Conservation (phyloP, 2,113 vertebrate species). For the Macrotis lagotis region DNA sequence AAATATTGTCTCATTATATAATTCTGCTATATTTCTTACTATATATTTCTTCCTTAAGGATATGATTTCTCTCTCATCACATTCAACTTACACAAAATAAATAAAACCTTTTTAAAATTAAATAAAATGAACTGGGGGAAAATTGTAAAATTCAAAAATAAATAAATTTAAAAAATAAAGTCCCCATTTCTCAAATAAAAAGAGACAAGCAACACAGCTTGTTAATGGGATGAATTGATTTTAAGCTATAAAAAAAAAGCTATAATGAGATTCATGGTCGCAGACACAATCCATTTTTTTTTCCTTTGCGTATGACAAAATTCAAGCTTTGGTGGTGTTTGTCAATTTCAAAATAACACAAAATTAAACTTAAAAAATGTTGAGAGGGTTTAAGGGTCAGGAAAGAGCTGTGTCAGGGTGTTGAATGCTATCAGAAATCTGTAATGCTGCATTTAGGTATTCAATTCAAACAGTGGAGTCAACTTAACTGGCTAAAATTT, state of each 20-base stretch:
- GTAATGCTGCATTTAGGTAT: not conserved
- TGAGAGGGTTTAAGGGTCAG: not conserved
- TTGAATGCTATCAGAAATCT: not conserved
- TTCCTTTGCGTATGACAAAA: not conserved
- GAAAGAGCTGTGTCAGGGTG: not conserved
- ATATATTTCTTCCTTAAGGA: too few species aligned
- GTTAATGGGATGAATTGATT: not conserved
- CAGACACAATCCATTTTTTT: not conserved
- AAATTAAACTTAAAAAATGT: not conserved
- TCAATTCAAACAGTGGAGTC: not conserved
- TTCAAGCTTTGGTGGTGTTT: not conserved
- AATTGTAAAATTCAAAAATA: too few species aligned
- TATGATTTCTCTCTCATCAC: too few species aligned
- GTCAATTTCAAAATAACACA: not conserved
- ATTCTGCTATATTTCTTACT: too few species aligned
- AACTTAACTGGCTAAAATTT: not conserved
- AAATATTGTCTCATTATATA: too few species aligned
- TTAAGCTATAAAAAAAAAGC: not conserved
- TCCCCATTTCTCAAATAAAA: not conserved
- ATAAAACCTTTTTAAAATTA: too few species aligned
- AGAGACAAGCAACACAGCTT: not conserved
- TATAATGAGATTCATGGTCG: not conserved
- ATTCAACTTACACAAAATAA: too few species aligned
- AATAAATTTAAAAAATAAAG: too few species aligned
- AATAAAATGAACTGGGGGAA: too few species aligned